Evolutionary conservation across 1,140 invertebrate genomes (phyloP).

Genomic region (Meloidogyne hapla): DNA sequence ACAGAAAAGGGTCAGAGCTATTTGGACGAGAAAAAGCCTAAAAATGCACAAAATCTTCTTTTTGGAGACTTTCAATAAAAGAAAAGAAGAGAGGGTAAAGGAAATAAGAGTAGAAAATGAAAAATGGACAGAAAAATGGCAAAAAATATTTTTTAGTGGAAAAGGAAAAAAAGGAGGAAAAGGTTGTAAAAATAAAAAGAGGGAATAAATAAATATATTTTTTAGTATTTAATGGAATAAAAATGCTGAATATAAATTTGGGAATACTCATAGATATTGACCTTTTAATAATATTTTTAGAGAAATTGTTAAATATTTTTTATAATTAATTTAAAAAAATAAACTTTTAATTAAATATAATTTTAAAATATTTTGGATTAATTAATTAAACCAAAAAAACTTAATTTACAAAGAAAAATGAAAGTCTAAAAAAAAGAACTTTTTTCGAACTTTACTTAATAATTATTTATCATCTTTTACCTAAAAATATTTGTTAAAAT

Average conservation of each 20-base stretch:
- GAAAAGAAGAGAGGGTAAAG: not conserved
- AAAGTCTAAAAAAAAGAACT: too few species aligned
- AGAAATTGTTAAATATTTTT: too few species aligned
- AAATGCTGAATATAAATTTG: not conserved
- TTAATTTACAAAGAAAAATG: too few species aligned
- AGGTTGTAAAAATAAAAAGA: not conserved
- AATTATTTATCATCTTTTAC: too few species aligned
- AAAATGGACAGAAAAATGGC: not conserved
- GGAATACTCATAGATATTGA: too few species aligned
- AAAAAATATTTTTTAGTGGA: not conserved
- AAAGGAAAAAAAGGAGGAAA: not conserved
- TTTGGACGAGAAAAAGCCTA: not conserved
- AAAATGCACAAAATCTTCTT: constrained; percentile 1
- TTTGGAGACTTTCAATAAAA: not conserved
- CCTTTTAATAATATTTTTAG: too few species aligned
- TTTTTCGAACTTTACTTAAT: too few species aligned
- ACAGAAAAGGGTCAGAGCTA: not conserved
- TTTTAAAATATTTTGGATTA: too few species aligned
- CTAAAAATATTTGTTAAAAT: too few species aligned
- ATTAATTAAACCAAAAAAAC: too few species aligned
- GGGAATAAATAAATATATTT: not conserved
- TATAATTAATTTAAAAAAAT: too few species aligned
- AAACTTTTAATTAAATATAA: too few species aligned
- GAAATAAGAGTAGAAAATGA: constrained; percentile 1
- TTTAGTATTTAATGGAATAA: not conserved